These are phyloP conservation scores for Masticophis lateralis DNA, from an alignment of 2,797 vertebrate species.

Conservation along the genomic window DNA sequence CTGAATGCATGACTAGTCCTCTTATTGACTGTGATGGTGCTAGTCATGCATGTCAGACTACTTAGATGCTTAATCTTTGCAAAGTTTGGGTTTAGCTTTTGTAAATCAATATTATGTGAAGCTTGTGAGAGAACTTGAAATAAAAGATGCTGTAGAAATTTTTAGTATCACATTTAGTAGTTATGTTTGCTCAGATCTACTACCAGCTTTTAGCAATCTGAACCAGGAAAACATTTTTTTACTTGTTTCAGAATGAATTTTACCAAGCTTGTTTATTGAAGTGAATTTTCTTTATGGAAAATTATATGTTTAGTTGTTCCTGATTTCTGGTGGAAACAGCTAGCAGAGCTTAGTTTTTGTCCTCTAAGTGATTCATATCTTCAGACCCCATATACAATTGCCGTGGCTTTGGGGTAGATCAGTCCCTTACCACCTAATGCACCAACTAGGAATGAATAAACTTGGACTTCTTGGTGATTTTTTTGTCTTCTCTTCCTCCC, in stretches of 20 bases:
- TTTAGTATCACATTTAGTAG: slow-evolving; percentile 20
- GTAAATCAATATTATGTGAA: background rate
- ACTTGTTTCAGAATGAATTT: background rate
- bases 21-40: slow-evolving; percentile 18
- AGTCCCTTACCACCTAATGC: background rate
- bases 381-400: background rate
- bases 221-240: background rate
- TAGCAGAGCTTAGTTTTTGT: background rate
- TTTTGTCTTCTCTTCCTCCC: background rate
- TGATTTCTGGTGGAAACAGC: slow-evolving; percentile 29
- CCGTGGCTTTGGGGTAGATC: too few species aligned
- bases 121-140: background rate
- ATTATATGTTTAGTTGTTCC: slow-evolving; percentile 23
- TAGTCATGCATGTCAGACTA: background rate
- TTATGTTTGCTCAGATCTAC: slow-evolving; percentile 27
- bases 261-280: slow-evolving; percentile 7
- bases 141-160: background rate
- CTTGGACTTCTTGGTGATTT: background rate
- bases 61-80: background rate
- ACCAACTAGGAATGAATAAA: background rate
- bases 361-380: background rate
- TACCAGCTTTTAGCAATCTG: slow-evolving; percentile 8
- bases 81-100: background rate
- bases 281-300: slow-evolving; percentile 2
- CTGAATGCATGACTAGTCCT: slow-evolving; percentile 15